These are phyloP conservation scores for Psittacula cyanocephala DNA, from an alignment of 2,113 vertebrate genomes.

Conservation along the genomic window DNA sequence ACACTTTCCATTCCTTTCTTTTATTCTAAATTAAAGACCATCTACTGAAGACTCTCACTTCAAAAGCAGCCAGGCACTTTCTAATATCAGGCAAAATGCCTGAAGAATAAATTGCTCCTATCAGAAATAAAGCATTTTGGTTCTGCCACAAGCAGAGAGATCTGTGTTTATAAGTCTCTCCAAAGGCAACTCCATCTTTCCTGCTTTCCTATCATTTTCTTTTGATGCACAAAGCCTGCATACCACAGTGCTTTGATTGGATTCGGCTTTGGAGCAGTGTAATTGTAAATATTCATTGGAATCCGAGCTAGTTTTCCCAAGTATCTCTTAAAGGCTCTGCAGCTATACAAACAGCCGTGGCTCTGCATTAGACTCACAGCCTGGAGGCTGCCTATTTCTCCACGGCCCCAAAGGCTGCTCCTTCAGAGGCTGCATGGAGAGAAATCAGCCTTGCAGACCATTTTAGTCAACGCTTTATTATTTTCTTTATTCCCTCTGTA, in stretches of 20 bases:
- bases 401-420: constrained; percentile 49
- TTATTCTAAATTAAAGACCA: constrained; percentile 64
- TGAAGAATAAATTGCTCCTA: constrained; percentile 74
- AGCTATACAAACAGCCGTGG: constrained; percentile 72
- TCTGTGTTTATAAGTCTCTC: constrained; percentile 73
- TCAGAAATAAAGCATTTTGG: constrained; percentile 77
- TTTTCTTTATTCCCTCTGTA: constrained; percentile 53
- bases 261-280: constrained; percentile 65
- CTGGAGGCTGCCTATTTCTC: constrained; percentile 57
- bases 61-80: constrained; percentile 66
- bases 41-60: constrained; percentile 64
- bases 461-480: constrained; percentile 40
- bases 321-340: constrained; percentile 69
- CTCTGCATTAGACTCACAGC: constrained; percentile 55
- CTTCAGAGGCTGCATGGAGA: constrained; percentile 30
- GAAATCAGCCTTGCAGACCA: constrained; percentile 37
- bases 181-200: constrained; percentile 76
- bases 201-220: constrained; percentile 73
- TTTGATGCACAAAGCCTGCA: constrained; percentile 74
- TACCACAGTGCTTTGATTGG: constrained; percentile 72
- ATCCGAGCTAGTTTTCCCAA: constrained; percentile 70
- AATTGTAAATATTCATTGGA: constrained; percentile 81
- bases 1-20: constrained; percentile 36
- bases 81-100: constrained; percentile 69
- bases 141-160: constrained; percentile 73